Conservation (phyloP, 2,113 vertebrate species). For the Calypte anna region DNA sequence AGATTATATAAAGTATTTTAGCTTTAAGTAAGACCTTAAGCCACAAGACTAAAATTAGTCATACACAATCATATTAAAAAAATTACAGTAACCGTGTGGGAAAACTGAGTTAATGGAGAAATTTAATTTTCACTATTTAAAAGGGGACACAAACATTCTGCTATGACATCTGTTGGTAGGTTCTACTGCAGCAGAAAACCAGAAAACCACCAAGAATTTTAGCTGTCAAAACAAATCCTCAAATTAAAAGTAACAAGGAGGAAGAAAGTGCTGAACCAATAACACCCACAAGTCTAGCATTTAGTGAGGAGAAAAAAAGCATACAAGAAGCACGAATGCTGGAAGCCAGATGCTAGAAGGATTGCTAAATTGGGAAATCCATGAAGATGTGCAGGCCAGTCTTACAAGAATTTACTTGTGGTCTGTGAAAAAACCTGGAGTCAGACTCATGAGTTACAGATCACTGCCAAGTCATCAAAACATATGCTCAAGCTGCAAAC, state of each 20-base stretch:
- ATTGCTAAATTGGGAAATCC: background rate
- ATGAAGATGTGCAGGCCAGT: background rate
- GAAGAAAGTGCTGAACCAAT: conserved; percentile 62
- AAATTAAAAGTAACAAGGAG: conserved; percentile 48
- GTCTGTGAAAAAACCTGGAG: background rate
- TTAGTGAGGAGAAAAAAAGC: background rate
- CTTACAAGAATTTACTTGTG: background rate
- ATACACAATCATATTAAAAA: background rate
- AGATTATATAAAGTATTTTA: background rate
- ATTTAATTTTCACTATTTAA: conserved; percentile 39
- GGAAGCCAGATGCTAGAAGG: conserved; percentile 5
- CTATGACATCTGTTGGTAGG: conserved; percentile 64
- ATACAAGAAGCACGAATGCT: background rate
- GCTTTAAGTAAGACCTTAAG: background rate
- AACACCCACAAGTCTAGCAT: conserved; percentile 46
- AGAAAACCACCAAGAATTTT: conserved; percentile 68
- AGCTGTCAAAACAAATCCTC: conserved; percentile 69
- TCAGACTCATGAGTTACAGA: background rate
- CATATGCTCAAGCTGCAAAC: background rate
- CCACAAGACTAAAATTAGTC: background rate
- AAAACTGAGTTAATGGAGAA: conserved; percentile 49
- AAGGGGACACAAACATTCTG: conserved; percentile 66
- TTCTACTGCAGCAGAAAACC: conserved; percentile 52
- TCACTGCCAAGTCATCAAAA: background rate
- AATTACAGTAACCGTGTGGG: background rate